Conservation (phyloP, 2,888 invertebrate species). For the Noctua janthe region DNA sequence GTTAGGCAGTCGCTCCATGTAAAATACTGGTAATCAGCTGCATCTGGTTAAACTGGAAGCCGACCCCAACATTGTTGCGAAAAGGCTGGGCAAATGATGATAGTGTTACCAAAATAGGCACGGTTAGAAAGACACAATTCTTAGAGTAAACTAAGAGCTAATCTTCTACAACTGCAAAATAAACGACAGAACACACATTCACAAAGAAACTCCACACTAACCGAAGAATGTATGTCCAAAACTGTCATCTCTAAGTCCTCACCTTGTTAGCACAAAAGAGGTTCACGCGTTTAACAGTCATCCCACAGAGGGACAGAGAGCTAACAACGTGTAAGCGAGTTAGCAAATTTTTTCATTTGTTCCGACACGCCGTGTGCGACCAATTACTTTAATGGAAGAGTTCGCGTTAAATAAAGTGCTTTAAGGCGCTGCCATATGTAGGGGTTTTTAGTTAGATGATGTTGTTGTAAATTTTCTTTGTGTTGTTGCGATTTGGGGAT, state of each 20-base stretch:
- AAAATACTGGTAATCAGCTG: too few relatives aligned
- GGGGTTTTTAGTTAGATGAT: neutral
- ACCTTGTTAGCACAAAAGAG: slow-evolving; percentile 26
- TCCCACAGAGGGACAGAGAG: slow-evolving; percentile 18
- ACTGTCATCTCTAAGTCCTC: slow-evolving; percentile 15
- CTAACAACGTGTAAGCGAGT: slow-evolving; percentile 30
- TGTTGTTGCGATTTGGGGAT: neutral
- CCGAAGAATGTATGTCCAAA: slow-evolving; percentile 7
- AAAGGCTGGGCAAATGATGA: neutral
- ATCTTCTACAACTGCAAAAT: neutral
- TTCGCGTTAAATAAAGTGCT: slow-evolving; percentile 44
- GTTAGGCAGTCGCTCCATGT: too few relatives aligned
- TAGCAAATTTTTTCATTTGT: slow-evolving; percentile 51
- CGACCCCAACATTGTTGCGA: too few relatives aligned
- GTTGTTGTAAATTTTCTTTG: neutral
- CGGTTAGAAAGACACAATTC: neutral
- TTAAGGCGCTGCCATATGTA: slow-evolving; percentile 19
- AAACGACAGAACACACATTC: neutral
- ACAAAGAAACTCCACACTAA: neutral
- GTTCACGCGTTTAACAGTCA: slow-evolving; percentile 10
- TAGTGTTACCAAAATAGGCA: neutral
- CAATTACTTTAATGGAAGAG: slow-evolving; percentile 46
- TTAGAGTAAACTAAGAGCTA: neutral
- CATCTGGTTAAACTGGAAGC: too few relatives aligned
- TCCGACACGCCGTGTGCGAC: slow-evolving; percentile 19